Evolutionary conservation across 1,140 invertebrate genomes (phyloP), one percentile per base, ranked within the genome.

Genomic region (silkworm (Bombyx mori)): DNA sequence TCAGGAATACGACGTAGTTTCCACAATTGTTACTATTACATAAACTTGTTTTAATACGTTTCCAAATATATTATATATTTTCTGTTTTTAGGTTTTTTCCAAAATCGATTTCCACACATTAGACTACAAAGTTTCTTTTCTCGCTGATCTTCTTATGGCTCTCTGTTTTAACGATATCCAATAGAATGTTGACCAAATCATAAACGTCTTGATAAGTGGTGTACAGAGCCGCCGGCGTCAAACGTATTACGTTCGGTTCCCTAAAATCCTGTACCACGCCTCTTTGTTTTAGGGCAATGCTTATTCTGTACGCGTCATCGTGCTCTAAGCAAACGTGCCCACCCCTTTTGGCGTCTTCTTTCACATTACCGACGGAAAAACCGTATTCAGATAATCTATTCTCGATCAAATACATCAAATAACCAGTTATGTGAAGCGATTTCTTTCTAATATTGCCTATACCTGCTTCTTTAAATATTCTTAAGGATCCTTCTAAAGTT

Each of bases 341-440:
- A 8, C 83, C 83, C 57, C 83, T 69, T 48, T 61, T 71, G 5
- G 53, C 57, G 26, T 86, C 76, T n/a, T 82, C 76, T 44, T 60
- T 68, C 6, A 63, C 54, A 52, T 80, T 82, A 0, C 75, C 83
- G 45, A 86, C 63, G 7, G 57, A 52, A 60, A 84, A 84, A 0
- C 79, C 77, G 42, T 76, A 70, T 6, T 61, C 7, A 0, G 10
- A 4, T 8, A 84, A 50, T 52, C 79, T 79, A 7, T 43, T 69
- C 35, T 86, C 81, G 8, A 80, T 63, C 1, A 86, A 58, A 57
- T 75, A 81, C 73, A 86, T 86, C n/a, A 86, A 58, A 57, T 84
- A 84, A 0, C 63, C 70, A 1, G 81, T 82, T 12, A 84, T 75
- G 10, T 75, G 66, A 8, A 86, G 61, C 0, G 83, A 84, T 63